Evolutionary conservation across 2,113 vertebrate genomes (phyloP).

Genomic region (Gorsachius goisagi): DNA sequence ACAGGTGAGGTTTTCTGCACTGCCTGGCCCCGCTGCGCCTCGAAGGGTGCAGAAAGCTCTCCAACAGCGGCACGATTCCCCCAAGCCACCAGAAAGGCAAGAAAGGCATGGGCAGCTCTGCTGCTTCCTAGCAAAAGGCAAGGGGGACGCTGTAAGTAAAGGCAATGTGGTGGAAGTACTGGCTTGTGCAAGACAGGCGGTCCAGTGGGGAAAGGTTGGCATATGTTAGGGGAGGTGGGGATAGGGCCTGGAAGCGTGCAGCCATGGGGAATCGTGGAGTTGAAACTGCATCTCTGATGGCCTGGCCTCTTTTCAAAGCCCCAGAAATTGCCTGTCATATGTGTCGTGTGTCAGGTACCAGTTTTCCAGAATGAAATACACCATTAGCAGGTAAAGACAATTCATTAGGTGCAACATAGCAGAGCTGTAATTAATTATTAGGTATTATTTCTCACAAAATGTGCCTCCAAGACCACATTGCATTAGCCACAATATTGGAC

Average conservation of each 20-base stretch:
- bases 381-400: constrained; percentile 23
- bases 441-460: constrained; percentile 18
- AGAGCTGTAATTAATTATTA: constrained; percentile 60
- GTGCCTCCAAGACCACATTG: constrained; percentile 11
- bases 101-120: neutral
- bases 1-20: neutral
- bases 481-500: constrained; percentile 27
- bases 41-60: neutral
- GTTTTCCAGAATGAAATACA: constrained; percentile 11
- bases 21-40: neutral
- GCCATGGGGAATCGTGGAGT: neutral
- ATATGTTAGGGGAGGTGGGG: neutral
- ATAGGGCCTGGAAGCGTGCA: neutral
- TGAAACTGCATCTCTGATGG: neutral
- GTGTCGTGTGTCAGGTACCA: neutral
- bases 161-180: neutral
- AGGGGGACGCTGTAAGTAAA: neutral
- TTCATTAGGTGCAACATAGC: constrained; percentile 20
- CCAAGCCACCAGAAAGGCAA: neutral
- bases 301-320: neutral
- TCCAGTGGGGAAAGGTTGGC: neutral
- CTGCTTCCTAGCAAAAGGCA: neutral
- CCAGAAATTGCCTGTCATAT: neutral
- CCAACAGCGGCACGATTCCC: neutral
- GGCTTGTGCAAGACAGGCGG: neutral